Conservation (phyloP, 2,113 vertebrate genomes). For the Epinephelus moara region DNA sequence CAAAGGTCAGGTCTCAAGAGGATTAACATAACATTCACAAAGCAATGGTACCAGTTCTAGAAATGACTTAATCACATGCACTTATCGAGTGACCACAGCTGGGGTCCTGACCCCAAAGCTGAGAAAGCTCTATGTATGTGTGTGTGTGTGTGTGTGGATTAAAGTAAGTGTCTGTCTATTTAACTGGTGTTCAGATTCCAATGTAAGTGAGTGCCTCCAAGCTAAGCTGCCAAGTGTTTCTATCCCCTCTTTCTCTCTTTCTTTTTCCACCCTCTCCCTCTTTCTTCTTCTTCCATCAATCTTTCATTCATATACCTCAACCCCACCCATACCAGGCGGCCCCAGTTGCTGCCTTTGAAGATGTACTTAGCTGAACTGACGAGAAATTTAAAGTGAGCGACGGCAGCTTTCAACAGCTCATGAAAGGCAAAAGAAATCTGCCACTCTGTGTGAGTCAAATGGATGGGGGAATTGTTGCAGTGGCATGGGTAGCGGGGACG, state of each 20-base stretch:
- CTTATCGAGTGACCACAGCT: neutral
- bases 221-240: constrained; percentile 17
- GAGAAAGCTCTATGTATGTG: neutral
- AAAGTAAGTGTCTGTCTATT: neutral
- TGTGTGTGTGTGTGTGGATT: neutral
- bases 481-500: constrained; percentile 38
- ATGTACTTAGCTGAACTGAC: constrained; percentile 76
- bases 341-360: constrained; percentile 72
- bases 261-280: neutral
- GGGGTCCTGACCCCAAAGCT: neutral
- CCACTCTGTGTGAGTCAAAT: constrained; percentile 68
- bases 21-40: neutral
- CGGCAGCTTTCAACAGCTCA: constrained; percentile 75
- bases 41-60: neutral
- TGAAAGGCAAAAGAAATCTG: constrained; percentile 76
- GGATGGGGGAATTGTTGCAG: constrained; percentile 60
- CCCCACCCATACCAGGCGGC: constrained; percentile 38
- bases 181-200: constrained; percentile 17
- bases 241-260: constrained; percentile 11
- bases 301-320: constrained; percentile 49
- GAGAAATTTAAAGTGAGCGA: constrained; percentile 76
- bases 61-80: neutral
- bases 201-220: constrained; percentile 4
- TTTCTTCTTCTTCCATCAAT: constrained; percentile 31
- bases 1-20: no score